These are phyloP conservation scores for Vollenhovia emeryi DNA, from an alignment of 1,140 invertebrate species.

Conservation along the genomic window DNA sequence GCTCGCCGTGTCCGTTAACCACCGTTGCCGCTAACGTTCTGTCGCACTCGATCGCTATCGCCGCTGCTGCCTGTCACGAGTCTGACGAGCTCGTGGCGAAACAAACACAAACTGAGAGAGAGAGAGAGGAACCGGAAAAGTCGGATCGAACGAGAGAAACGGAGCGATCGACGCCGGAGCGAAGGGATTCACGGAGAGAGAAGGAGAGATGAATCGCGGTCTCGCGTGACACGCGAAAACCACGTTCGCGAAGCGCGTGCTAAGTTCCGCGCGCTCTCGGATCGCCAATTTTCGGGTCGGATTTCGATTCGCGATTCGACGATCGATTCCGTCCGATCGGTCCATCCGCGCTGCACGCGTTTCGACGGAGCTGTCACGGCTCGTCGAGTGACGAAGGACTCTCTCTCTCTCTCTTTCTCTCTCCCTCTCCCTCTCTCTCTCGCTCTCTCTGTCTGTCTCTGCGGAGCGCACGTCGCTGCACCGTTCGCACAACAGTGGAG, in stretches of 20 bases:
- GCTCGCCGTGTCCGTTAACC: conserved; percentile 35
- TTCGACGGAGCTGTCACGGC: neutral
- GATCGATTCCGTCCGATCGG: neutral
- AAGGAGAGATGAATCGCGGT: neutral
- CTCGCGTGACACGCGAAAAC: conserved; percentile 38
- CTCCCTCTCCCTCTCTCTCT: neutral
- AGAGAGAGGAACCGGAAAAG: conserved; percentile 3
- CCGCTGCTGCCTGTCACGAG: conserved; percentile 56
- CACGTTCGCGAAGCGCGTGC: conserved; percentile 19
- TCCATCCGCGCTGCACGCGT: neutral
- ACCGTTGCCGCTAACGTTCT: conserved; percentile 56
- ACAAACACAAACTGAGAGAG: neutral
- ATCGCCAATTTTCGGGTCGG: neutral
- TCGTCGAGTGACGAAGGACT: neutral
- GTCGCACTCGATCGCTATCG: conserved; percentile 29
- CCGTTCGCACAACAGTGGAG: conserved; percentile 1
- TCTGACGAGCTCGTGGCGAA: conserved; percentile 24
- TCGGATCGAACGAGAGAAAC: neutral
- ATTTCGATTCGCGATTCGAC: neutral
- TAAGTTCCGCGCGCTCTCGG: neutral
- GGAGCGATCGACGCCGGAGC: neutral
- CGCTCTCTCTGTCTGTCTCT: too few relatives aligned
- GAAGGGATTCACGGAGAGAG: neutral
- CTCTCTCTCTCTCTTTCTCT: neutral
- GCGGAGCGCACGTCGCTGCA: neutral